A percentile compares a stretch with the other conserved stretches of the same genome.
These are phyloP conservation scores for Ptychobarbus kaznakovi DNA, from an alignment of 2,797 vertebrate species.

Conservation along the genomic window DNA sequence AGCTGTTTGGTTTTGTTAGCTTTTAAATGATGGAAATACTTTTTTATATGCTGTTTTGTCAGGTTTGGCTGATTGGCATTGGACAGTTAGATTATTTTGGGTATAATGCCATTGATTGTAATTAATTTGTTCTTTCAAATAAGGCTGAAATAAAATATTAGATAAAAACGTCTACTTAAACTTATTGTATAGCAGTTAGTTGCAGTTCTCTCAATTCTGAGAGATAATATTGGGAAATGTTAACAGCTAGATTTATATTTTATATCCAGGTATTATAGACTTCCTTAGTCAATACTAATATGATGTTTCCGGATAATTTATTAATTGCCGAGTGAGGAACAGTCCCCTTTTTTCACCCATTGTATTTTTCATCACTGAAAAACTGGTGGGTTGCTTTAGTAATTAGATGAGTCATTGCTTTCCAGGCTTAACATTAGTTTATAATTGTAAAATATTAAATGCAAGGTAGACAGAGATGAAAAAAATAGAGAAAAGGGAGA, in stretches of 20 bases:
- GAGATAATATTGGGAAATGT: not conserved
- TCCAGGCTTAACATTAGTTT: slow-evolving; percentile 61
- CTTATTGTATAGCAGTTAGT: no score
- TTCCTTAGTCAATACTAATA: not conserved
- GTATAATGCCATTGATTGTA: not conserved
- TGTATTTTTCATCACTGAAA: not conserved
- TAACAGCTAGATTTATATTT: not conserved
- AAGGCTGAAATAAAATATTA: not conserved
- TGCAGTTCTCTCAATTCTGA: not conserved
- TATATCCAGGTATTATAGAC: not conserved
- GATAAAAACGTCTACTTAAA: not conserved
- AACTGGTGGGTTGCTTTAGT: slow-evolving; percentile 63
- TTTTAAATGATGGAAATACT: not conserved
- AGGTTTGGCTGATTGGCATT: not conserved
- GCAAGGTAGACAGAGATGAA: not conserved
- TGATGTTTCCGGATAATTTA: not conserved
- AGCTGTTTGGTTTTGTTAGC: not conserved
- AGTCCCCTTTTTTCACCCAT: not conserved
- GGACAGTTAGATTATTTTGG: not conserved
- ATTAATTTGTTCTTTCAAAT: not conserved
- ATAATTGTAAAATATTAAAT: not conserved
- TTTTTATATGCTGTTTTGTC: not conserved
- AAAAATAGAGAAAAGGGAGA: not conserved
- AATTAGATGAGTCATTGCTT: slow-evolving; percentile 73
- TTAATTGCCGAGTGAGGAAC: not conserved